Evolutionary conservation across 2,113 vertebrate genomes (phyloP).

Genomic region (Oreochromis niloticus): DNA sequence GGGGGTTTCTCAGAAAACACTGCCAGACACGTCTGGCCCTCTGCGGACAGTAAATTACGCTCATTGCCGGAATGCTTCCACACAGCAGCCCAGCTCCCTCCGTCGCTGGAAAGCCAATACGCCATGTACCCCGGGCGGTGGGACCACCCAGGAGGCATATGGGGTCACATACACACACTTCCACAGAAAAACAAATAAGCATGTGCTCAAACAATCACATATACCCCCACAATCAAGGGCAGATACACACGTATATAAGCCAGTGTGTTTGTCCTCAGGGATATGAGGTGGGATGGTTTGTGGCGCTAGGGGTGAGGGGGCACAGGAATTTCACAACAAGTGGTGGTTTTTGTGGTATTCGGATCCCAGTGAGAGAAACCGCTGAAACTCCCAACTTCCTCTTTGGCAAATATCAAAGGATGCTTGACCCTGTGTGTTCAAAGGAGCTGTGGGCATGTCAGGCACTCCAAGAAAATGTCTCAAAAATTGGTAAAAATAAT

Average conservation of each 20-base stretch:
- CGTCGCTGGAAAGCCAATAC: constrained; percentile 63
- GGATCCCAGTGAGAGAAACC: constrained; percentile 25
- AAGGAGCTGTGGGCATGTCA: neutral
- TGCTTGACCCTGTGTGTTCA: constrained; percentile 1
- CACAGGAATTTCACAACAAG: constrained; percentile 55
- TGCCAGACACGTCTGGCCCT: constrained; percentile 51
- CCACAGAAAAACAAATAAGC: constrained; percentile 32
- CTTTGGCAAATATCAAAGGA: constrained; percentile 21
- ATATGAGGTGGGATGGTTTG: constrained; percentile 38
- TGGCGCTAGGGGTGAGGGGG: constrained; percentile 19
- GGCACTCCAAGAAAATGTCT: neutral
- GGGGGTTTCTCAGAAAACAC: constrained; percentile 52
- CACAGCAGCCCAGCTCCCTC: constrained; percentile 29
- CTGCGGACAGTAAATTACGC: constrained; percentile 56
- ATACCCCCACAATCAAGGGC: neutral
- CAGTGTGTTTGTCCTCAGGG: constrained; percentile 6
- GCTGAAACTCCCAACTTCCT: constrained; percentile 49
- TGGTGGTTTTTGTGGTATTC: constrained; percentile 49
- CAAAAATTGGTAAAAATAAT: neutral
- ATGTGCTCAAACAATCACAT: neutral
- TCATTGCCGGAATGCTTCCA: constrained; percentile 32
- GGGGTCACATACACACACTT: constrained; percentile 25
- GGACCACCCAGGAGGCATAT: constrained; percentile 64
- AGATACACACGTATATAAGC: constrained; percentile 5
- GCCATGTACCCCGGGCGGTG: constrained; percentile 5